Base-by-base conservation (phyloP, 1,140 invertebrate genomes). In the roundworm (Caenorhabditis elegans) region DNA sequence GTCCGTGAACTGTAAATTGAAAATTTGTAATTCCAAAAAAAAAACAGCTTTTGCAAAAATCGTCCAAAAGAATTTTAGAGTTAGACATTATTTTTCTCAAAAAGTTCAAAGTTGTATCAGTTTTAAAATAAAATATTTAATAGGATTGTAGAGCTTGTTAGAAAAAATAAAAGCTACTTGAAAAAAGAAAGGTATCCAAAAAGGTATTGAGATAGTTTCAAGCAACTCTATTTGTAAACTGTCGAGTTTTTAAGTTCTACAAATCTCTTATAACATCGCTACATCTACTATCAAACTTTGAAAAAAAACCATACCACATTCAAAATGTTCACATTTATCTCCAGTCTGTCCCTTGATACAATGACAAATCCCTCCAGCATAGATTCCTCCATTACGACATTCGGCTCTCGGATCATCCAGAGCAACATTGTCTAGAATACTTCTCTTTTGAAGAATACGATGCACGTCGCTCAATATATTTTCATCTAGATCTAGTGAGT, bases 311-410 rank as follows among this genome's bases (percentile, higher is more conserved):
- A 31, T 34, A 82, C 80, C 76, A 60, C 82, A 83, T 26, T 43
- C 55, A 34, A 83, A 83, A 46, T 83, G 79, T 31, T 78, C 49
- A 46, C 82, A 83, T 13, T 49, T 43, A 17, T 11, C 17, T 19
- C 82, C 82, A 24, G 55, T 83, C 31, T 83, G 76, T 19, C 79
- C 79, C 22, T 49, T 26, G 26, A 83, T 75, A 39, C 82, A 83
- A 47, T 83, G 82, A 47, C 82, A 83, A 22, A 31, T 47, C 1
- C 77, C 77, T 0, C 55, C 82, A 0, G 77, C 55, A 24, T 19
- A 83, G 22, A 83, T 79, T 6, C 82, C 82, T 19, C 77, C 76
- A 48, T 83, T 82, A 2, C 80, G 26, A 31, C 70, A 77, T 4
- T 24, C 17, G 17, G 34, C 48, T 26, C 34, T 65, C 13, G 78